Conservation (phyloP, 2,797 vertebrate species). For the Poecilia velifera region DNA sequence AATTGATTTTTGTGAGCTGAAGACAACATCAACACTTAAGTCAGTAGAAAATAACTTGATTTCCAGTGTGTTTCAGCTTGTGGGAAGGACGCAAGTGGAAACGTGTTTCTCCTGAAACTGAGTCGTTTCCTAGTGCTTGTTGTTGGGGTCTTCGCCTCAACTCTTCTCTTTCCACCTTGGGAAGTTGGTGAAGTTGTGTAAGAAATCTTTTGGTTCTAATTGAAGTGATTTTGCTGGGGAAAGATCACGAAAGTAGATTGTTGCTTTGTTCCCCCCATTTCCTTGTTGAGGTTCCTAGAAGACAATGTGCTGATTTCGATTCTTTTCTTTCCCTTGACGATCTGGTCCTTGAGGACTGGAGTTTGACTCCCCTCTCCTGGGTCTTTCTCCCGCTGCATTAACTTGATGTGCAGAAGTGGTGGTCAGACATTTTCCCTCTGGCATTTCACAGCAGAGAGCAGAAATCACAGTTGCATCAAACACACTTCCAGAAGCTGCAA, state of each 20-base stretch:
- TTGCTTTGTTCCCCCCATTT: no score
- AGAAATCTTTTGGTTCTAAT: neutral
- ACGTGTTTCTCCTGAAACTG: neutral
- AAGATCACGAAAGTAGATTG: neutral
- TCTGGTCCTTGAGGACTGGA: neutral
- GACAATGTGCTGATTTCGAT: no score
- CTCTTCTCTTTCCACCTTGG: neutral
- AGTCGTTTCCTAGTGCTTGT: neutral
- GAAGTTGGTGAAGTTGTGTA: neutral
- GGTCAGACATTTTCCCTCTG: neutral
- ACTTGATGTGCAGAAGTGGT: neutral
- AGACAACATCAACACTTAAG: neutral
- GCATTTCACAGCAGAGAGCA: neutral
- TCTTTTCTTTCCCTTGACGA: no score
- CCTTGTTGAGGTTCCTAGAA: no score
- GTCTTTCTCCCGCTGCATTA: neutral
- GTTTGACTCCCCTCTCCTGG: neutral
- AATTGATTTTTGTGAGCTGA: neutral
- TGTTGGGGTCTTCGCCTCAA: neutral
- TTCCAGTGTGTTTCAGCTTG: neutral
- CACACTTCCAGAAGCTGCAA: neutral
- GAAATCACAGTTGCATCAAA: neutral
- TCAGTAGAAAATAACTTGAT: neutral
- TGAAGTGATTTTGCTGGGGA: neutral
- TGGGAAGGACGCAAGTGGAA: neutral